phyloP scores from a whole-genome alignment of 2,888 invertebrate species.

The Trichopoda pennipes region DNA sequence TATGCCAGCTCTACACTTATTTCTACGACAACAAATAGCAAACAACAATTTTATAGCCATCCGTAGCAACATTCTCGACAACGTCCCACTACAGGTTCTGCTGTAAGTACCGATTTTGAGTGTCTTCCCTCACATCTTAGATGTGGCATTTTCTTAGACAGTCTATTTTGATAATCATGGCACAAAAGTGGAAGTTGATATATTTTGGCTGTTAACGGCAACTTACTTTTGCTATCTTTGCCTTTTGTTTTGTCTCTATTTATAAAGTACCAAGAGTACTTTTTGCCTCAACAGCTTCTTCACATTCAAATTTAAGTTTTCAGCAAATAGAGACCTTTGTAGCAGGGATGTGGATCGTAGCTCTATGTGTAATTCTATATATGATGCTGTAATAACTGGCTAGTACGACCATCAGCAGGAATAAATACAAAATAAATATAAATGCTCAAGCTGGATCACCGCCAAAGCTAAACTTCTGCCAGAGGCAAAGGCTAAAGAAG shows the following conservation, averaged over 20 bases:
- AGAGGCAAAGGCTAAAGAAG: conserved; percentile 76
- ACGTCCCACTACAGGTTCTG: conserved; percentile 61
- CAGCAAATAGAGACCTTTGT: conserved; percentile 61
- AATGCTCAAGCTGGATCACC: conserved; percentile 83
- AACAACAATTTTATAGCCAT: conserved; percentile 31
- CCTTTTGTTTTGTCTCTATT: conserved; percentile 85
- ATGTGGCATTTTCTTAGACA: conserved; percentile 86
- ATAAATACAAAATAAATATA: conserved; percentile 62
- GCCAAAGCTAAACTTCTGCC: conserved; percentile 90
- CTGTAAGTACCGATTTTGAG: conserved; percentile 75
- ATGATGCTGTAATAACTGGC: conserved; percentile 70
- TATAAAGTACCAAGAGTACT: conserved; percentile 82
- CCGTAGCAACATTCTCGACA: conserved; percentile 43
- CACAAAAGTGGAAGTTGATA: conserved; percentile 83
- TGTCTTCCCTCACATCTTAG: conserved; percentile 83
- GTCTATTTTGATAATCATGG: conserved; percentile 87
- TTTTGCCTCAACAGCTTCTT: conserved; percentile 71
- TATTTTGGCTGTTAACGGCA: conserved; percentile 85
- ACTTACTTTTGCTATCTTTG: conserved; percentile 84
- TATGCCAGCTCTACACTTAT: conserved; percentile 56
- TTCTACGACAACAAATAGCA: conserved; percentile 49
- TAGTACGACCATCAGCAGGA: conserved; percentile 63
- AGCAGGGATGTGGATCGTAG: conserved; percentile 70
- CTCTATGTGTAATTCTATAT: conserved; percentile 69
- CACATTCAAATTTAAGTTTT: conserved; percentile 70